Conservation (phyloP, 2,797 vertebrate genomes). For the Esox masquinongy region DNA sequence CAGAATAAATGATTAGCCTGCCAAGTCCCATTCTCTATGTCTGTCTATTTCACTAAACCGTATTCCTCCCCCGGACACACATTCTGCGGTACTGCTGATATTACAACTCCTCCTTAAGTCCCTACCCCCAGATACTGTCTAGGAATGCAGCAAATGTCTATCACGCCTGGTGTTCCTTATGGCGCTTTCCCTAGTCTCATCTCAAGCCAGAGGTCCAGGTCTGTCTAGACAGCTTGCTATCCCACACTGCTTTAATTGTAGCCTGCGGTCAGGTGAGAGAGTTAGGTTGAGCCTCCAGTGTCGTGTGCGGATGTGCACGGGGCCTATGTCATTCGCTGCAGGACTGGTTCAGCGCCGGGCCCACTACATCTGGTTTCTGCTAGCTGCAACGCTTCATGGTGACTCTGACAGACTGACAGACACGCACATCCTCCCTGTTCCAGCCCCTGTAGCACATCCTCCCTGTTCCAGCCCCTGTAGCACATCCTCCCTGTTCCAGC, state of each 20-base stretch:
- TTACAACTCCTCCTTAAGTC: background rate
- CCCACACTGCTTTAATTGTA: background rate
- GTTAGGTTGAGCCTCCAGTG: background rate
- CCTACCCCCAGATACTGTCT: background rate
- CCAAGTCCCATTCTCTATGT: background rate
- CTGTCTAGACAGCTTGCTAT: background rate
- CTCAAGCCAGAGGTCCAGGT: background rate
- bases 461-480: background rate
- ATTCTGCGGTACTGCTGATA: background rate
- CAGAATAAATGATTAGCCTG: background rate
- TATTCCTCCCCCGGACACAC: background rate
- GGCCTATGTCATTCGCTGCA: background rate
- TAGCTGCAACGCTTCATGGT: background rate
- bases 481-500: no score
- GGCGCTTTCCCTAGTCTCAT: background rate
- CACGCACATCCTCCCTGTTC: background rate
- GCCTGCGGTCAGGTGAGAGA: background rate
- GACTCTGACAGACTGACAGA: background rate
- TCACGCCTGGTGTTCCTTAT: background rate
- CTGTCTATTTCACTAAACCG: background rate
- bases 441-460: background rate
- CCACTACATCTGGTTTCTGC: background rate
- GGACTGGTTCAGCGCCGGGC: background rate
- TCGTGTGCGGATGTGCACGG: background rate
- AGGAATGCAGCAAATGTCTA: background rate